Base-by-base conservation (phyloP, 2,797 vertebrate genomes). In the Ateles fusciceps region DNA sequence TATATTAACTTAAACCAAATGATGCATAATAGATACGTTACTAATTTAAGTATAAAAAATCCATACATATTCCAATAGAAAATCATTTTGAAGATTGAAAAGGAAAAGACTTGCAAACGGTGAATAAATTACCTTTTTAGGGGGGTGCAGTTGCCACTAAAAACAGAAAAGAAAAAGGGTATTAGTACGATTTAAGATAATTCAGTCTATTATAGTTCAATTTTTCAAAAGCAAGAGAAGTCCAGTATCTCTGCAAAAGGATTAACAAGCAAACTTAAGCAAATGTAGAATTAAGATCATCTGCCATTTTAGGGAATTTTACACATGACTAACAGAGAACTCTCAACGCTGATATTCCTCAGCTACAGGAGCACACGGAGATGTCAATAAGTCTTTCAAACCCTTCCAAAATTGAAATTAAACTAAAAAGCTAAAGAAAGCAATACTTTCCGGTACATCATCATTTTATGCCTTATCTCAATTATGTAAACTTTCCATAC, bases 41-140 rank as follows among this genome's bases (percentile, higher is more conserved):
- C 7, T 68, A 8, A 81, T 26, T 64, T 36, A 39, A 36, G n/a
- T 30, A 72, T 95, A 42, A 91, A 91, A 78, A 84, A 44, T 11
- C 17, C n/a, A 79, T 3, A 81, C 5, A 84, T 42, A 92, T 72
- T 61, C 57, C 78, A 91, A 89, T 52, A 79, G 44, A 80, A 92
- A 93, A 80, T 36, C 19, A 74, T 50, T 55, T 75, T 86, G 9
- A 76, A 91, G 13, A 57, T 42, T 39, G 26, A 81, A 59, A 33
- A 52, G 85, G 81, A 92, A 42, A n/a, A 55, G 39, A 96, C 11
- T 87, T 95, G 48, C 26, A 91, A 88, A 84, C 78, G 98, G 98
- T 98, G 98, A 98, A 99, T 98, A 97, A 98, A 98, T 99, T 99
- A 99, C 99, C 99, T 99, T 99, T 97, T 99, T 99, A 96, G 99